Percentiles rank a stretch among this genome's conserved stretches.
These are phyloP conservation scores for Steinernema khuongi DNA, from an alignment of 1,140 invertebrate species.

Conservation along the genomic window DNA sequence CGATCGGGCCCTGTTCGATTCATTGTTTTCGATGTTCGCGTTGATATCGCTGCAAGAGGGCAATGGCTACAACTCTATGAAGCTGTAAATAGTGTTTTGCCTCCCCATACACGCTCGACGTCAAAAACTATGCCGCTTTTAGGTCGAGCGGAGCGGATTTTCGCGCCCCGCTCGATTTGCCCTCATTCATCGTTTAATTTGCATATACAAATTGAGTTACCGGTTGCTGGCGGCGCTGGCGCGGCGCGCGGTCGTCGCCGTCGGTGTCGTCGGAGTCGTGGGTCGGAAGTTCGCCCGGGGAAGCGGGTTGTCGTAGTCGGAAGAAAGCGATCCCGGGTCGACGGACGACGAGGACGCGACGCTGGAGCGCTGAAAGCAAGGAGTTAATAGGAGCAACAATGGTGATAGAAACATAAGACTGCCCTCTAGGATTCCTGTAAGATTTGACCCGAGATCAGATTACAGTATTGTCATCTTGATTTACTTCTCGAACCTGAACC, in stretches of 20 bases:
- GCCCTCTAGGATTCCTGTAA: too few species aligned
- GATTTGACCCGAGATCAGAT: too few species aligned
- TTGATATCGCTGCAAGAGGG: slow-evolving; percentile 25
- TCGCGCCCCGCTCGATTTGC: slow-evolving; percentile 8
- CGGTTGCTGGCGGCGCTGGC: neutral
- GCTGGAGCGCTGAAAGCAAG: neutral
- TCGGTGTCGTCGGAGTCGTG: neutral
- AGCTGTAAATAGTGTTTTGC: too few species aligned
- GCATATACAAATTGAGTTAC: slow-evolving; percentile 15
- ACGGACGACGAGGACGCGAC: slow-evolving; percentile 5
- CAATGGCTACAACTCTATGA: too few species aligned
- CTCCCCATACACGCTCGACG: too few species aligned
- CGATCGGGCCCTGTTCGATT: neutral
- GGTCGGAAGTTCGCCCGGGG: neutral
- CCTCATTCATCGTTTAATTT: slow-evolving; percentile 15
- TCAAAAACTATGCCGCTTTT: slow-evolving; percentile 10
- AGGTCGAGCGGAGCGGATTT: too few species aligned
- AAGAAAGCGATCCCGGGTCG: neutral
- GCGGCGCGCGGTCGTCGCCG: neutral
- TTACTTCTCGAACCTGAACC: too few species aligned
- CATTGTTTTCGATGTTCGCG: neutral
- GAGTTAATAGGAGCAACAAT: too few species aligned
- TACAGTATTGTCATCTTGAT: too few species aligned
- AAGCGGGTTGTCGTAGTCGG: neutral
- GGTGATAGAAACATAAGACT: too few species aligned